These are phyloP conservation scores for Dallia pectoralis DNA, from an alignment of 2,797 vertebrate genomes.

Conservation along the genomic window DNA sequence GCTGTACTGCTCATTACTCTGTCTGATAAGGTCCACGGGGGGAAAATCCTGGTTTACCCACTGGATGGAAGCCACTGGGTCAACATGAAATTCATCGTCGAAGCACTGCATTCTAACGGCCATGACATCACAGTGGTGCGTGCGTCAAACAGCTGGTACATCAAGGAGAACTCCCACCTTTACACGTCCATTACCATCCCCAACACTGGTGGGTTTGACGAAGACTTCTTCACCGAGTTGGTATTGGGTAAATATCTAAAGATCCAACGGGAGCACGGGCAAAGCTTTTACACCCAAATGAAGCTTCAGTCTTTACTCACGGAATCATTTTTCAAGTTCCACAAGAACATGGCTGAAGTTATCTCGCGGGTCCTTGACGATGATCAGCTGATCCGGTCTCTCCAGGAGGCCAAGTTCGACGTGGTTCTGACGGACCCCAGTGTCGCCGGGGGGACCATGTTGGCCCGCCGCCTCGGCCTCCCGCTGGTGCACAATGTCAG, in stretches of 20 bases:
- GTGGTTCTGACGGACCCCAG: conserved; percentile 47
- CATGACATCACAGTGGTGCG: conserved; percentile 49
- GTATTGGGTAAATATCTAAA: conserved; percentile 13
- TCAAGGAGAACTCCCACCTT: conserved; percentile 44
- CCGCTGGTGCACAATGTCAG: conserved; percentile 49
- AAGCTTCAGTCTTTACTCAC: background rate
- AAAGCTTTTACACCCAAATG: conserved; percentile 12
- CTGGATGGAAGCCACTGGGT: conserved; percentile 60
- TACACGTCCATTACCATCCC: conserved; percentile 41
- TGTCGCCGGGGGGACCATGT: conserved; percentile 37
- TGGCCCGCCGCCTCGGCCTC: conserved; percentile 39
- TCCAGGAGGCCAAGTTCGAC: conserved; percentile 40
- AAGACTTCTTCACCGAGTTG: conserved; percentile 29
- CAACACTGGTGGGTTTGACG: conserved; percentile 28
- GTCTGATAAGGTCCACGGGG: conserved; percentile 3
- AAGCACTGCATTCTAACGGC: conserved; percentile 43
- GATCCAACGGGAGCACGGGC: conserved; percentile 4
- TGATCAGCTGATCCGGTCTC: conserved; percentile 31
- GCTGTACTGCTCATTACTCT: conserved; percentile 18
- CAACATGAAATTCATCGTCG: conserved; percentile 54
- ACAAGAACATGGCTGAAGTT: conserved; percentile 31
- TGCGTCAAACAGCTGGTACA: conserved; percentile 40
- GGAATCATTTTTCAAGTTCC: conserved; percentile 11
- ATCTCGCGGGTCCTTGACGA: conserved; percentile 46
- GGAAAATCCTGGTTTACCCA: conserved; percentile 49